phyloP scores from a whole-genome alignment of 1,140 invertebrate genomes.

The Drosophila takahashii region DNA sequence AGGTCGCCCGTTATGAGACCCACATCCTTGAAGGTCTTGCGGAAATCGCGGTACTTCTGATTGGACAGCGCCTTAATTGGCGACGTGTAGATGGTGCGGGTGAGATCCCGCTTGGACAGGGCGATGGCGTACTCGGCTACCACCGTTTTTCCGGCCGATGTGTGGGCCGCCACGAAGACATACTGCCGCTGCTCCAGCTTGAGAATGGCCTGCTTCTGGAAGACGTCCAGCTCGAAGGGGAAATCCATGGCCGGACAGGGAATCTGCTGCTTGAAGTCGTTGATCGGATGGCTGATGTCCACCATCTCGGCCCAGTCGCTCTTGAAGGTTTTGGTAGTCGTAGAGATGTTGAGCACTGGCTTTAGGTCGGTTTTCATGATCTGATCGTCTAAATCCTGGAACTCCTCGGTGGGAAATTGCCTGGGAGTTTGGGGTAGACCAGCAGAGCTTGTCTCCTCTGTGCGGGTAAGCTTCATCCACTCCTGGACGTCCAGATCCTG shows the following conservation, averaged over 20 bases:
- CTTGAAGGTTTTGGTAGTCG: slow-evolving; percentile 81
- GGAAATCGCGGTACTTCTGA: slow-evolving; percentile 99
- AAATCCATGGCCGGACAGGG: slow-evolving; percentile 94
- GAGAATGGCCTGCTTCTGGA: slow-evolving; percentile 98
- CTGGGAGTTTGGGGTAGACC: background rate
- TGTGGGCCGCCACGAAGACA: slow-evolving; percentile 99
- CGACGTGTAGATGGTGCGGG: slow-evolving; percentile 98
- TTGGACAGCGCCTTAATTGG: slow-evolving; percentile 99
- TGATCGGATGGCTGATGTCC: slow-evolving; percentile 91
- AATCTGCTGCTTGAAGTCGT: slow-evolving; percentile 93
- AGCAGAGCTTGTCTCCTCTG: slow-evolving; percentile 4
- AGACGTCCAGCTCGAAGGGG: slow-evolving; percentile 97
- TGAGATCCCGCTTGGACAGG: slow-evolving; percentile 95
- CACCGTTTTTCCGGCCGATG: slow-evolving; percentile 99
- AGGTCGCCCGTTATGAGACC: slow-evolving; percentile 98
- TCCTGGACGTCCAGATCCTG: slow-evolving; percentile 77
- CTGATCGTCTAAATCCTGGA: slow-evolving; percentile 75
- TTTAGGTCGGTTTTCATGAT: slow-evolving; percentile 82
- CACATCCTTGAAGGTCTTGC: slow-evolving; percentile 95
- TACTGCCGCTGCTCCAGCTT: slow-evolving; percentile 97
- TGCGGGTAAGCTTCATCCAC: slow-evolving; percentile 70
- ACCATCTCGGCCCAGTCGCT: slow-evolving; percentile 94
- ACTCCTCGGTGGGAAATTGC: slow-evolving; percentile 47
- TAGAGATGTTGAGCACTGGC: slow-evolving; percentile 86
- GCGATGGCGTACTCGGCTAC: slow-evolving; percentile 99